Percentiles rank a stretch among this genome's conserved stretches.
phyloP scores from a whole-genome alignment of 2,797 vertebrate species.

The Pangasius djambal region DNA sequence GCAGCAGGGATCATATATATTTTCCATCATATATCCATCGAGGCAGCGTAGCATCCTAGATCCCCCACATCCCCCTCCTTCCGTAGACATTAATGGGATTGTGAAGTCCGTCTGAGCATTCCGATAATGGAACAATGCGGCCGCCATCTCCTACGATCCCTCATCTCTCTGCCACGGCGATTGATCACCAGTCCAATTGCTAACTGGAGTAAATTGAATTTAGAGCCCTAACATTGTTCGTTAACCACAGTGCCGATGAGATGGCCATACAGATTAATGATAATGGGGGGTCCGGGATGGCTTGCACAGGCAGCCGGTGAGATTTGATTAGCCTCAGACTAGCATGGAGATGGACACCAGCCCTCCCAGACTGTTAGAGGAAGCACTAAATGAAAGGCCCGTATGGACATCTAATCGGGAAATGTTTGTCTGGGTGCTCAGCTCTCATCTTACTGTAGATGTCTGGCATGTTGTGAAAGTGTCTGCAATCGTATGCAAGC shows the following conservation, averaged over 20 bases:
- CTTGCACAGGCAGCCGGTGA: slow-evolving; percentile 75
- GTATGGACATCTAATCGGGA: slow-evolving; percentile 75
- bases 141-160: slow-evolving; percentile 71
- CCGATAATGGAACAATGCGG: slow-evolving; percentile 74
- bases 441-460: slow-evolving; percentile 72
- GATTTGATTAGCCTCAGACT: slow-evolving; percentile 82
- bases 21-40: slow-evolving; percentile 58
- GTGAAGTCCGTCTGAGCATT: slow-evolving; percentile 74
- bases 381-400: slow-evolving; percentile 82
- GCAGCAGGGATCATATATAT: slow-evolving; percentile 47
- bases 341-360: slow-evolving; percentile 74
- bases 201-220: slow-evolving; percentile 84
- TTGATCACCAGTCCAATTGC: slow-evolving; percentile 82
- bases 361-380: slow-evolving; percentile 74
- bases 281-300: slow-evolving; percentile 78
- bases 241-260: slow-evolving; percentile 82
- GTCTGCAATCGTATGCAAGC: neutral
- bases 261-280: slow-evolving; percentile 83
- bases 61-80: slow-evolving; percentile 27
- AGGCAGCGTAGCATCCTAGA: slow-evolving; percentile 46
- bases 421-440: slow-evolving; percentile 76
- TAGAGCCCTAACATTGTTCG: slow-evolving; percentile 82
- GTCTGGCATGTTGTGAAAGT: slow-evolving; percentile 24
- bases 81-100: slow-evolving; percentile 74
- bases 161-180: slow-evolving; percentile 75